Base-by-base conservation (phyloP, 2,888 invertebrate genomes). In the Digitonthophagus gazella region DNA sequence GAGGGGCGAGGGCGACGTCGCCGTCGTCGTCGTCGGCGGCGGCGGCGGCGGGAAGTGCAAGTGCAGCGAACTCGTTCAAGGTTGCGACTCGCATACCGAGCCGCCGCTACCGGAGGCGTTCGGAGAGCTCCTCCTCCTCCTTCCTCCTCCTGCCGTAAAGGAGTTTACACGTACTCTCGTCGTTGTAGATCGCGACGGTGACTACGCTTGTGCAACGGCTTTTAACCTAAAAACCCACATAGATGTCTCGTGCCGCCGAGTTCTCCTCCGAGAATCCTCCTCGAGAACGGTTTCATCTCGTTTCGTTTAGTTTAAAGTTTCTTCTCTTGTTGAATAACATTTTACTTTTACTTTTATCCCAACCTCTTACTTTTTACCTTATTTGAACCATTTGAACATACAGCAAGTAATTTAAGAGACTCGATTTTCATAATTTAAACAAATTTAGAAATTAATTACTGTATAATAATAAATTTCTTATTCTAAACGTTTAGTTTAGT, bases 31-130 rank as follows among this genome's bases (percentile, higher is more conserved):
- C 70, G 73, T 68, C 11, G 70, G 56, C 65, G 67, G 69, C 54
- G 61, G 20, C 66, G 70, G 64, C 69, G 69, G 75, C 67, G 71
- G 72, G 75, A 73, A 73, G 72, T 72, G 72, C 75, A 75, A 75
- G 75, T 75, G 75, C 75, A 75, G 74, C 75, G 75, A 74, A 75
- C 75, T 72, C 72, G 73, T 75, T 75, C 75, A 75, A 75, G 75
- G 75, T 70, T 73, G 72, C 57, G 20, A 18, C 19, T 18, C 61
- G 61, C 61, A 61, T 61, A 61, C 61, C 61, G 18, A 28, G 58
- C 58, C 58, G 58, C 8, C 6, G 15, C 58, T n/a, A 6, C 15
- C 18, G 15, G 18, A 8, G 6, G 6, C n/a, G 18, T 16, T 58
- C 6, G 18, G 5, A 16, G 18, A 11, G 15, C 6, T 6, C 58